Evolutionary conservation across 2,888 invertebrate species (phyloP), one percentile per base, ranked within the genome.

Genomic region (Erpobdella octoculata): DNA sequence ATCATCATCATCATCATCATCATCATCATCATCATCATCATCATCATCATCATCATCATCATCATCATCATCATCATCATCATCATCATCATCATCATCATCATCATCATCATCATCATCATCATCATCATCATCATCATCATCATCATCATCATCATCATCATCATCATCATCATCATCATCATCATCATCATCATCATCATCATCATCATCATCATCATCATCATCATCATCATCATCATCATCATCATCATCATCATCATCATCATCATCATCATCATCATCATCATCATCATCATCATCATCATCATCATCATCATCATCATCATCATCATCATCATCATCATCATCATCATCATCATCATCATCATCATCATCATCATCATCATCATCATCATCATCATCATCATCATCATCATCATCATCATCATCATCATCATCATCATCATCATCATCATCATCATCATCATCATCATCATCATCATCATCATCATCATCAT

Each of bases 31-130:
- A 8, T 59, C 61, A 59, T 59, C 61, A 59, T 4, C 61, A 8
- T 59, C 61, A 25, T 59, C 61, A 6, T 59, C 4, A 4, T 59
- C 9, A 59, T 59, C 61, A 25, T 59, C 61, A 59, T 59, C 61
- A 59, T 59, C 2, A 59, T 59, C 61, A 8, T 59, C 61, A 68
- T 53, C 68, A 68, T 68, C 68, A 46, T 68, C 46, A 46, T 68
- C 68, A 68, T 68, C 68, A 46, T 68, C 68, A 46, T 68, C 68
- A 46, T 68, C 68, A 58, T 68, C 68, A 53, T 68, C 68, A 58
- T 68, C 68, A 68, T 68, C 68, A 68, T 68, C 68, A 53, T 68
- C 68, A 12, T 68, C 68, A 46, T 68, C 68, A 58, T 68, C 68
- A 53, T 68, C 68, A 12, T 68, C 68, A 12, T 68, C 68, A 12